Evolutionary conservation across 2,888 invertebrate species (phyloP).

Genomic region (Mythimna impura): DNA sequence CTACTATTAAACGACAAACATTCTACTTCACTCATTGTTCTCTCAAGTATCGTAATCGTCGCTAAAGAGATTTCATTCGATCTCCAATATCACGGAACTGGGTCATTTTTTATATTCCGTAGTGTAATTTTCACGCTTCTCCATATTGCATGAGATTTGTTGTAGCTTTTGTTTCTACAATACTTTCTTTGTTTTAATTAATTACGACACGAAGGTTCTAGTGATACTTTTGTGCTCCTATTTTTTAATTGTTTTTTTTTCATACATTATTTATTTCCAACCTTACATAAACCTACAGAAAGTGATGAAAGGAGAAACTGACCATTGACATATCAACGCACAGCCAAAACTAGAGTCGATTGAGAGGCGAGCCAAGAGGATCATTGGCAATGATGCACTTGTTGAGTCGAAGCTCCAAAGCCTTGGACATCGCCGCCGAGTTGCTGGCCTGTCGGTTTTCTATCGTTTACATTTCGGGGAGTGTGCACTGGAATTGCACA

Average conservation of each 20-base stretch:
- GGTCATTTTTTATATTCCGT: slow-evolving; percentile 58
- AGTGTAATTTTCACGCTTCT: slow-evolving; percentile 53
- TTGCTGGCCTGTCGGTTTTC: too few species aligned
- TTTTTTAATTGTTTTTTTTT: slow-evolving; percentile 2
- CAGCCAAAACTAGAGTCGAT: too few species aligned
- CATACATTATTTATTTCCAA: neutral
- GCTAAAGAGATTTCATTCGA: slow-evolving; percentile 61
- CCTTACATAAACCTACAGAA: neutral
- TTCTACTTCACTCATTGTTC: slow-evolving; percentile 60
- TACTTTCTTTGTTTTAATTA: slow-evolving; percentile 48
- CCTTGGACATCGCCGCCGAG: too few species aligned
- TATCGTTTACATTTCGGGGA: too few species aligned
- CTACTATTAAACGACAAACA: slow-evolving; percentile 23
- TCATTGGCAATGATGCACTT: too few species aligned
- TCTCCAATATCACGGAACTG: slow-evolving; percentile 56
- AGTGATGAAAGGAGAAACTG: too few species aligned
- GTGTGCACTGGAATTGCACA: too few species aligned
- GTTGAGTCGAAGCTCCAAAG: too few species aligned
- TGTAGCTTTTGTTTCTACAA: slow-evolving; percentile 26
- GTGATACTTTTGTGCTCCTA: neutral
- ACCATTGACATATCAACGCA: too few species aligned
- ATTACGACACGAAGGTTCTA: slow-evolving; percentile 4
- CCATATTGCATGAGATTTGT: slow-evolving; percentile 23
- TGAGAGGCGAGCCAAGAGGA: too few species aligned
- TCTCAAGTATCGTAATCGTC: slow-evolving; percentile 46